Base-by-base conservation (phyloP, 2,888 invertebrate species). In the Hydrotaea diabolus region DNA sequence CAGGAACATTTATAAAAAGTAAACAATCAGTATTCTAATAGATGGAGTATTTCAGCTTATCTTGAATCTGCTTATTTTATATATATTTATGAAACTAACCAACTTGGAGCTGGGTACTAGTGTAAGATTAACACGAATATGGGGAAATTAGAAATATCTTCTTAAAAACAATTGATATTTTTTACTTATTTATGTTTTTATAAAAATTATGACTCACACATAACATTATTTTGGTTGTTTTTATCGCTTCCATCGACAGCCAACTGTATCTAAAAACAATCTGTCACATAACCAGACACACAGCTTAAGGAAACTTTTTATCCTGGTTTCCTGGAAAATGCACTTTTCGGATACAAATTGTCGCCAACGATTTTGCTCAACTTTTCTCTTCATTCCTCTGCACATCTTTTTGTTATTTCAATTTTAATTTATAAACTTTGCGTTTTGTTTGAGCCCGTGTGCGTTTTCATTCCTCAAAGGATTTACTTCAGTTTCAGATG, bases 261-360 rank as follows among this genome's bases (percentile, higher is more conserved):
- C n/a, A 49, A 2, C 49, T 49, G n/a, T 49, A 49, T 15, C 13
- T 13, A 2, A 2, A 49, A 49, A 49, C 7, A 49, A 49, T 49
- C 49, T 1, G n/a, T 49, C 49, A 49, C 49, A 49, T 13, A 7
- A 2, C 15, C 49, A 15, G 49, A 49, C 49, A 49, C 4, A 49
- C n/a, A 49, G n/a, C 8, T n/a, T 15, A 49, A 49, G 49, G 5
- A 49, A 49, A 49, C 49, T 49, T 49, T 49, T 49, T 49, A 49
- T 49, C n/a, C n/a, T 49, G n/a, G 49, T 49, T 49, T 49, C n/a
- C 1, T 49, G n/a, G n/a, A 49, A 49, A 49, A 49, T 49, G 49
- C 49, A 49, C 49, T 49, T 49, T 49, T n/a, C 49, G n/a, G 49
- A 49, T 49, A 49, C 49, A 49, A 49, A 49, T 49, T 49, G 49